Evolutionary conservation across 2,797 vertebrate species (phyloP).

Genomic region (Poecilia picta): DNA sequence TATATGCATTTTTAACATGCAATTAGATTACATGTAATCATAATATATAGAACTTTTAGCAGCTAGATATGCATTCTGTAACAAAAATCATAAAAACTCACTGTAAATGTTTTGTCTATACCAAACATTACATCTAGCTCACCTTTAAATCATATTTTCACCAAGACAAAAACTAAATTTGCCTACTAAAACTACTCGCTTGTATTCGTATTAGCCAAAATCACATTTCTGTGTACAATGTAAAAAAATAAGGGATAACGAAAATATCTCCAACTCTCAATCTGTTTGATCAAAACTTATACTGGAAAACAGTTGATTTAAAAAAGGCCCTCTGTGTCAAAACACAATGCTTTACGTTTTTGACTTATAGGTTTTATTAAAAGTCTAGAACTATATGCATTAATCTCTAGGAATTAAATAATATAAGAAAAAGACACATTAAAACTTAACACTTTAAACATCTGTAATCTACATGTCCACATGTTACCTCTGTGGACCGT

Average conservation of each 20-base stretch:
- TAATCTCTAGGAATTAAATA: neutral
- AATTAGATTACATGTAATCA: neutral
- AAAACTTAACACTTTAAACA: neutral
- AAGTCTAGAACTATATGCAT: neutral
- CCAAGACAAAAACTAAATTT: neutral
- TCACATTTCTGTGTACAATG: neutral
- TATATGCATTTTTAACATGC: neutral
- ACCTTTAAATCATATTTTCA: neutral
- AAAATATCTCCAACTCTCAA: neutral
- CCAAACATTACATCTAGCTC: neutral
- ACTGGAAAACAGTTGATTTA: neutral
- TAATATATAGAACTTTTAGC: neutral
- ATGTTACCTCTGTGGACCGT: constrained; percentile 57
- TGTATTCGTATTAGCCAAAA: neutral
- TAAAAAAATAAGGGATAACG: no score
- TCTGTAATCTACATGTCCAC: neutral
- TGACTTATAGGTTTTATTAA: neutral
- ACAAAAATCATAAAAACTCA: neutral
- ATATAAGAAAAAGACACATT: neutral
- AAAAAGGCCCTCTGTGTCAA: neutral
- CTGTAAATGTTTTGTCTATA: no score
- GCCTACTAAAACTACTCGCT: neutral
- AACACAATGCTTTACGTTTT: neutral
- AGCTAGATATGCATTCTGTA: neutral
- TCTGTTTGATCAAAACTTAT: neutral